Conservation (phyloP, 2,113 vertebrate species). For the Xenopus laevis region DNA sequence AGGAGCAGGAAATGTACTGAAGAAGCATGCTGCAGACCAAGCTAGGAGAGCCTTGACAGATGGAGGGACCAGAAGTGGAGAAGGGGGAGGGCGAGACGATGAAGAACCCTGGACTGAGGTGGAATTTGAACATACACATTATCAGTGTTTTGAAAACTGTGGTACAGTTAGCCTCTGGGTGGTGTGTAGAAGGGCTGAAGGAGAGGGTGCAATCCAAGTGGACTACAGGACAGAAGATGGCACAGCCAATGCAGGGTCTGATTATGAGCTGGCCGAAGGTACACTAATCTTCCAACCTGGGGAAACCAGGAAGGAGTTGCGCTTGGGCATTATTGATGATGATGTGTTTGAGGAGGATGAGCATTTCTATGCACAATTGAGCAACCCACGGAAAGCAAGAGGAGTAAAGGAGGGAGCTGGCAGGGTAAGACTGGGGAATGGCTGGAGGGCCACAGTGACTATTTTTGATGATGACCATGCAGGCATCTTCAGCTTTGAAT, state of each 20-base stretch:
- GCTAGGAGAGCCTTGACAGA: slow-evolving; percentile 76
- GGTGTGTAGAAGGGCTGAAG: slow-evolving; percentile 68
- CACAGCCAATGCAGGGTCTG: slow-evolving; percentile 76
- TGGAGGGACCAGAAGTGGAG: slow-evolving; percentile 56
- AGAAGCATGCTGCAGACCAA: slow-evolving; percentile 78
- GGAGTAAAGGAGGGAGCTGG: slow-evolving; percentile 58
- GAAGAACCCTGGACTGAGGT: slow-evolving; percentile 72
- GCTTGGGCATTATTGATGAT: slow-evolving; percentile 76
- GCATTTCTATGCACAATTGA: slow-evolving; percentile 77
- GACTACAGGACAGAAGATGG: slow-evolving; percentile 79
- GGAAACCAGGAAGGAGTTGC: slow-evolving; percentile 72
- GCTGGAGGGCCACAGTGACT: slow-evolving; percentile 72
- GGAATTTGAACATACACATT: slow-evolving; percentile 73
- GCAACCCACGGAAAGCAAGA: slow-evolving; percentile 66
- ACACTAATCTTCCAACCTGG: slow-evolving; percentile 76
- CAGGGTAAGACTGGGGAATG: slow-evolving; percentile 64
- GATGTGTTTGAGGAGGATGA: slow-evolving; percentile 83
- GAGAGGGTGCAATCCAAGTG: slow-evolving; percentile 71
- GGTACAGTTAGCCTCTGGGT: slow-evolving; percentile 70
- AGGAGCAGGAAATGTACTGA: slow-evolving; percentile 78
- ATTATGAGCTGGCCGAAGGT: slow-evolving; percentile 78
- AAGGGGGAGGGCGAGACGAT: slow-evolving; percentile 58
- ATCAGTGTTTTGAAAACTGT: slow-evolving; percentile 83
- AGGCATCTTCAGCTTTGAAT: slow-evolving; percentile 77
- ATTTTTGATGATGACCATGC: slow-evolving; percentile 83